phyloP scores from a whole-genome alignment of 2,113 vertebrate genomes.

The Hyperoodon ampullatus region DNA sequence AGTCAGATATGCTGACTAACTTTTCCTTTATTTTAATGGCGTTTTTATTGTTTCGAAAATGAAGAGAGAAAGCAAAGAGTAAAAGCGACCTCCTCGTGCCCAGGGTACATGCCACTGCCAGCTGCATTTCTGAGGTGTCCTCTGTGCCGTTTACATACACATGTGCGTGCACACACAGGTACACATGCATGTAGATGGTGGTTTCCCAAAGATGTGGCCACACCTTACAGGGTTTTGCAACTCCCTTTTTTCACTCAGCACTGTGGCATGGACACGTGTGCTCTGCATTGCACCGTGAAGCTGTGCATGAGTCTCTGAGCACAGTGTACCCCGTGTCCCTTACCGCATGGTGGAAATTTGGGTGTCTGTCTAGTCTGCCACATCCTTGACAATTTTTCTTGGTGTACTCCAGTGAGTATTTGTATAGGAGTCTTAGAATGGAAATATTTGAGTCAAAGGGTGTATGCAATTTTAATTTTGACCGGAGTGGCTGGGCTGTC shows the following conservation, averaged over 20 bases:
- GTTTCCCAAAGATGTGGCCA: not conserved
- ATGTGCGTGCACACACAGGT: fast-evolving
- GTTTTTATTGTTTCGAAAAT: constrained; percentile 28
- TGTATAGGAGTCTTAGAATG: not conserved
- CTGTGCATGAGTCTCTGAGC: fast-evolving
- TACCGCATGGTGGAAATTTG: fast-evolving
- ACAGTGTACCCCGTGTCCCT: fast-evolving
- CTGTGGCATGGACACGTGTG: fast-evolving
- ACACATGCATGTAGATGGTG: not conserved
- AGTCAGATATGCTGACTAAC: constrained; percentile 53
- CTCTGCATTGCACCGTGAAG: fast-evolving
- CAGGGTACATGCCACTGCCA: not conserved
- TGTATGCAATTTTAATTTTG: not conserved
- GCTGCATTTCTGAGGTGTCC: not conserved
- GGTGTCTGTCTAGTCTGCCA: no score
- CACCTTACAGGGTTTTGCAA: fast-evolving
- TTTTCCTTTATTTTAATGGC: constrained; percentile 49
- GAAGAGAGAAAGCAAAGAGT: not conserved
- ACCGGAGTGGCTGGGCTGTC: no score
- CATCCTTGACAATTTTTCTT: not conserved
- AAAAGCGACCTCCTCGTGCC: not conserved
- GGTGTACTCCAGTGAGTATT: not conserved
- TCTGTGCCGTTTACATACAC: not conserved
- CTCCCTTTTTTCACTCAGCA: fast-evolving
- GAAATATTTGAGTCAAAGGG: not conserved